Evolutionary conservation across 2,888 invertebrate genomes (phyloP).

Genomic region (Gerris lacustris): DNA sequence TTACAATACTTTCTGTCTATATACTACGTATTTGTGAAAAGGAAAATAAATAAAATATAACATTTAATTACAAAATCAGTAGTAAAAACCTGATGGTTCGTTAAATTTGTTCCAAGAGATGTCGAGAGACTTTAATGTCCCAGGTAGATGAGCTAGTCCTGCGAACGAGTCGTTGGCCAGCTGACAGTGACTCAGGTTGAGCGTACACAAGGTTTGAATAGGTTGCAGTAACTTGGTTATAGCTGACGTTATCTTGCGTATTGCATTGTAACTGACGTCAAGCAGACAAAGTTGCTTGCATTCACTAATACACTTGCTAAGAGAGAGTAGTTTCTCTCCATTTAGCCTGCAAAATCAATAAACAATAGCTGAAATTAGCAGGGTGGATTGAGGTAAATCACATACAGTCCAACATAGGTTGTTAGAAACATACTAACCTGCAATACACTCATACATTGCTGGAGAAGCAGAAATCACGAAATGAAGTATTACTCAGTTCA

Average conservation of each 20-base stretch:
- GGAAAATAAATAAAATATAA: not conserved
- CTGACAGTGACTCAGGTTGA: not conserved
- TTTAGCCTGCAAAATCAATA: too few relatives aligned
- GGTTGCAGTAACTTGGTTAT: not conserved
- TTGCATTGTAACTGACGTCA: not conserved
- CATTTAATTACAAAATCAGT: not conserved
- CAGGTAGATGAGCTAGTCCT: not conserved
- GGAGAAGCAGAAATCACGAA: too few relatives aligned
- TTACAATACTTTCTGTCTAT: too few relatives aligned
- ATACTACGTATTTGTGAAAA: too few relatives aligned
- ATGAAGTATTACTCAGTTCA: too few relatives aligned
- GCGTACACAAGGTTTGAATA: not conserved
- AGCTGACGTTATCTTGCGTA: not conserved
- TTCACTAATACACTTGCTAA: too few relatives aligned
- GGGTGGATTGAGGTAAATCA: too few relatives aligned
- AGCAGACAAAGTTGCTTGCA: not conserved
- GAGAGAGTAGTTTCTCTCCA: too few relatives aligned
- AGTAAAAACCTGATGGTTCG: not conserved
- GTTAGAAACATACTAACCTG: too few relatives aligned
- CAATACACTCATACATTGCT: too few relatives aligned
- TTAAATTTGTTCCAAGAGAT: not conserved
- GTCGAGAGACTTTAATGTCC: not conserved
- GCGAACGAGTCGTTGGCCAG: not conserved
- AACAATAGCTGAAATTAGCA: too few relatives aligned
- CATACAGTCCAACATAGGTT: too few relatives aligned